A percentile compares a stretch with the other conserved stretches of the same genome.
Evolutionary conservation across 2,113 vertebrate genomes (phyloP).

Genomic region (Chaenogobius annularis): DNA sequence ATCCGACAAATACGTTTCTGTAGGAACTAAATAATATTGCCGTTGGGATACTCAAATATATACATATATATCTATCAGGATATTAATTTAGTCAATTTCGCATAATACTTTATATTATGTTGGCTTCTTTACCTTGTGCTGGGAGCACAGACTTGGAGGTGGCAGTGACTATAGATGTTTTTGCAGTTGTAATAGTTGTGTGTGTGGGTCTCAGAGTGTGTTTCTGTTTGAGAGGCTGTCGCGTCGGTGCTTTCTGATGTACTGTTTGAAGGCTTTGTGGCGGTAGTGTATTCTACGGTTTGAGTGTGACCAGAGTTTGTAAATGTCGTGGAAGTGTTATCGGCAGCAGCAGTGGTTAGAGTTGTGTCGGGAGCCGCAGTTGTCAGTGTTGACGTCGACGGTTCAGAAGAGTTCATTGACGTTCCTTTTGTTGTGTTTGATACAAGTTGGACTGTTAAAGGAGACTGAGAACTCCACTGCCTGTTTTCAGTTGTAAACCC

Average conservation of each 20-base stretch:
- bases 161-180: slow-evolving; percentile 22
- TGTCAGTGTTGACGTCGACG: not conserved
- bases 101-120: not conserved
- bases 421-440: not conserved
- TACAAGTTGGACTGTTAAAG: not conserved
- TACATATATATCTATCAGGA: too few species aligned
- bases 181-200: slow-evolving; percentile 18
- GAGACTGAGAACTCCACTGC: not conserved
- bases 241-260: slow-evolving; percentile 1
- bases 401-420: slow-evolving; percentile 10
- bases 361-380: slow-evolving; percentile 5
- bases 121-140: slow-evolving; percentile 35
- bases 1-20: too few species aligned
- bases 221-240: slow-evolving; percentile 2
- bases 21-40: too few species aligned
- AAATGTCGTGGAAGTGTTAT: not conserved
- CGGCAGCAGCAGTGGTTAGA: slow-evolving; percentile 15
- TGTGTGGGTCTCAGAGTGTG: slow-evolving; percentile 15
- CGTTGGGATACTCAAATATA: too few species aligned
- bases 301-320: slow-evolving; percentile 28
- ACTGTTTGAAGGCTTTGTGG: slow-evolving; percentile 10
- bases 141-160: slow-evolving; percentile 5
- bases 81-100: not conserved
- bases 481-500: slow-evolving; percentile 5
- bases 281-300: slow-evolving; percentile 22